phyloP scores from a whole-genome alignment of 1,140 invertebrate genomes.

The Belonocnema kinseyi region DNA sequence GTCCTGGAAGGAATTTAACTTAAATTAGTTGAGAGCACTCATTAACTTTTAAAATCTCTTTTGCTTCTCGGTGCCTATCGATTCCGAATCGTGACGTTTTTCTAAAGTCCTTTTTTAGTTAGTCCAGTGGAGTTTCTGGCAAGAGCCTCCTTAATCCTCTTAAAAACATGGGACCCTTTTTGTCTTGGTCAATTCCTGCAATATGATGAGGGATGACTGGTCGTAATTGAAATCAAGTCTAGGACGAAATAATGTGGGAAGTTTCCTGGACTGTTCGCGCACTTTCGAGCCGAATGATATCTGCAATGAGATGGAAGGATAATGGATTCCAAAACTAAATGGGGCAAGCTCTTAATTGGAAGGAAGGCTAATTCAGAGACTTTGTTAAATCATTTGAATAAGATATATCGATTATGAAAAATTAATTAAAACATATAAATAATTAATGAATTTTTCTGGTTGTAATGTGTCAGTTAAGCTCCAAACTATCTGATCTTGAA shows the following conservation, averaged over 20 bases:
- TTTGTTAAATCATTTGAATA: constrained; percentile 72
- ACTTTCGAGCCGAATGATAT: constrained; percentile 37
- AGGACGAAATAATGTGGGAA: constrained; percentile 49
- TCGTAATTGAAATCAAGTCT: constrained; percentile 39
- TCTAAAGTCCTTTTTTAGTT: not conserved
- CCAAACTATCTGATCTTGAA: too few species aligned
- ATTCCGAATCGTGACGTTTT: not conserved
- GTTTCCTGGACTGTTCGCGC: constrained; percentile 50
- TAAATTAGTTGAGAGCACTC: constrained; percentile 25
- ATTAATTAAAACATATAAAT: too few species aligned
- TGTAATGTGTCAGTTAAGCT: too few species aligned
- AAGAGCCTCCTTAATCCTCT: not conserved
- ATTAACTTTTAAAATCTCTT: constrained; percentile 18
- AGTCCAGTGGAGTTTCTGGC: not conserved
- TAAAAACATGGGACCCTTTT: not conserved
- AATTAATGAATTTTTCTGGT: too few species aligned
- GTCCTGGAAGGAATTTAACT: constrained; percentile 25
- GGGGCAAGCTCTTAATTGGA: constrained; percentile 60
- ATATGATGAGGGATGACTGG: not conserved
- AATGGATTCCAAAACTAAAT: constrained; percentile 72
- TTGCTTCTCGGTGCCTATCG: not conserved
- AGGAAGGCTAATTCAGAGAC: constrained; percentile 69
- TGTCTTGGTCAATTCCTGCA: not conserved
- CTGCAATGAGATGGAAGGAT: constrained; percentile 61
- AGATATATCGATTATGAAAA: constrained; percentile 45